Conservation (phyloP, 2,113 vertebrate genomes). For the Ptyas mucosa region DNA sequence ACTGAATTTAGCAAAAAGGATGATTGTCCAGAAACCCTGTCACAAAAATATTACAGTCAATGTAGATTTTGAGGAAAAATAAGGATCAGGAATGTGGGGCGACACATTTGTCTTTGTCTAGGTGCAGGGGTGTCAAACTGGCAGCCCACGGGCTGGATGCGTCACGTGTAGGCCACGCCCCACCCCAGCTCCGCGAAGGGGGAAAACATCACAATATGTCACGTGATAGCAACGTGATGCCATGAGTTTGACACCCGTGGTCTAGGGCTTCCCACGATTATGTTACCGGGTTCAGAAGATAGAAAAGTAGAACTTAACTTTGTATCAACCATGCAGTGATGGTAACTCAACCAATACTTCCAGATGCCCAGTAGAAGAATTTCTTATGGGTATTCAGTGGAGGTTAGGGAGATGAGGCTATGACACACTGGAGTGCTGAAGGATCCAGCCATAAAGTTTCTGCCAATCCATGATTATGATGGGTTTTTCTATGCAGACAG, state of each 20-base stretch:
- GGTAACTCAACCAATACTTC: not conserved
- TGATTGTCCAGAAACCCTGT: not conserved
- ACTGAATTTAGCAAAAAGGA: not conserved
- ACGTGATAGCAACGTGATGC: too few relatives aligned
- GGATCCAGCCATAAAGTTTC: not conserved
- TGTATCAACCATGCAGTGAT: not conserved
- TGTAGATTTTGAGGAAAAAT: not conserved
- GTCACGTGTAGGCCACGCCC: too few relatives aligned
- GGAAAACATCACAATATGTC: too few relatives aligned
- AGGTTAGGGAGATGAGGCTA: not conserved
- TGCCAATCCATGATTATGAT: not conserved
- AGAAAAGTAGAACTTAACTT: not conserved
- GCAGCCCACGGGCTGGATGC: too few relatives aligned
- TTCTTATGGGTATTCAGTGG: not conserved
- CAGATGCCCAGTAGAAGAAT: not conserved
- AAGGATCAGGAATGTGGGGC: not conserved
- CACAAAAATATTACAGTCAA: not conserved
- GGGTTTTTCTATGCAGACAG: not conserved
- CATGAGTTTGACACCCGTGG: too few relatives aligned
- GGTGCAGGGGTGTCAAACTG: too few relatives aligned
- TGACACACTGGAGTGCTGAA: not conserved
- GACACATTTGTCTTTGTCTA: not conserved
- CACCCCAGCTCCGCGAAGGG: too few relatives aligned
- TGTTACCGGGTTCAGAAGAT: not conserved
- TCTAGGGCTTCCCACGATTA: not conserved